Percentiles rank a stretch among this genome's conserved stretches.
These are phyloP conservation scores for Zootermopsis nevadensis DNA, from an alignment of 2,888 invertebrate species.

Conservation along the genomic window DNA sequence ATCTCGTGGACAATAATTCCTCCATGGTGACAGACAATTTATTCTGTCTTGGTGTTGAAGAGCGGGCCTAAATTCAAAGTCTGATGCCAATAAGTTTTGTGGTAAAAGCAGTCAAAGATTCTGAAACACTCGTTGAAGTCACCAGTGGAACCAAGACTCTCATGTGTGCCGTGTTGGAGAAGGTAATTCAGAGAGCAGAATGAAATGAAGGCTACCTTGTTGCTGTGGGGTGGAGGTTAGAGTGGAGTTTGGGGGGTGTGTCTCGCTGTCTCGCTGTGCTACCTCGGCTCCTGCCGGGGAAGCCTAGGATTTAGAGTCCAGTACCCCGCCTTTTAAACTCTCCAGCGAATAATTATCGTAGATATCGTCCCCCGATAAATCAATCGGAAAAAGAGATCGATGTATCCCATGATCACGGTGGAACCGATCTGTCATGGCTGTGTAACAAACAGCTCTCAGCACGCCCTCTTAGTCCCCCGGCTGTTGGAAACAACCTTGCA, in stretches of 20 bases:
- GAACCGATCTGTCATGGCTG: conserved; percentile 35
- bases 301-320: conserved; percentile 45
- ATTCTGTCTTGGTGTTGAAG: no score
- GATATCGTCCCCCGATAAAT: conserved; percentile 46
- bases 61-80: no score
- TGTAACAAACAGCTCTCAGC: conserved; percentile 14
- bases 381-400: conserved; percentile 45
- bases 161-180: no score
- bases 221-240: background rate
- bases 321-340: conserved; percentile 39
- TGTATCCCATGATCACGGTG: conserved; percentile 43
- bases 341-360: conserved; percentile 49
- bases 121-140: no score
- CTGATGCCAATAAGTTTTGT: no score
- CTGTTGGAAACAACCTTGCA: conserved; percentile 5
- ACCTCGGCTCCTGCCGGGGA: conserved; percentile 26
- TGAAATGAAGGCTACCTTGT: background rate
- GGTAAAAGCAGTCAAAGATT: no score
- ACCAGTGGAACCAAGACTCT: no score
- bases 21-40: no score
- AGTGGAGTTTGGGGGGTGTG: conserved; percentile 15
- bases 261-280: background rate
- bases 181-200: no score
- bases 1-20: no score
- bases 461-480: conserved; percentile 1